Evolutionary conservation across 1,140 invertebrate species (phyloP), one percentile per base, ranked within the genome.

Genomic region (Adelges cooleyi): DNA sequence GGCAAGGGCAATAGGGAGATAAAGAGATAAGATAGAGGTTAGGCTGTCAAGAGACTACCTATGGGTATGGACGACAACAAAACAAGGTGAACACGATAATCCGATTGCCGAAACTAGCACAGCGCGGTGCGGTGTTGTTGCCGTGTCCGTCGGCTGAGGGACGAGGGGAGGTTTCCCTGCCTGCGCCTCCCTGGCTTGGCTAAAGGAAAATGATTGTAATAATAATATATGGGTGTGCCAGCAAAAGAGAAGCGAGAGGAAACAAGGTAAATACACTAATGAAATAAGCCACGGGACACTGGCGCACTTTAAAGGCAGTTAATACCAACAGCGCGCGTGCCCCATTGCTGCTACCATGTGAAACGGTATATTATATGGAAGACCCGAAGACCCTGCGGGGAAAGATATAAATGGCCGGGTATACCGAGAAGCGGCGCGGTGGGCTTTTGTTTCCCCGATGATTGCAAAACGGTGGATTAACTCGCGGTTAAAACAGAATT

Each of bases 391-490:
- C 33, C 8, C 15, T 6, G 15, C 1, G 23, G 25, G 38, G 23
- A 59, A 44, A 29, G 54, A n/a, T 59, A 44, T 59, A 27, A 59
- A 59, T 44, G 22, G 44, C 23, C 22, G 20, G 1, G 20, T 4
- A 44, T 6, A 33, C n/a, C n/a, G n/a, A n/a, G n/a, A n/a, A n/a
- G n/a, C n/a, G n/a, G n/a, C n/a, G n/a, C n/a, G 23, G 29, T 20
- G 2, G 15, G 54, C 22, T 59, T 59, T 59, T 59, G 54, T 59
- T 59, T 59, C 42, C 20, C 54, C 11, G 54, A n/a, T 59, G 40
- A 59, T 59, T 59, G 54, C 44, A 59, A 59, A 59, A 59, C 54
- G 54, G 40, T 44, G 54, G 54, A 59, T 59, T 59, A 59, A n/a
- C 10, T 40, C n/a, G n/a, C n/a, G n/a, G 23, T n/a, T 17, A 46